Conservation (phyloP, 2,797 vertebrate species). For the Halcyon smyrnensis region DNA sequence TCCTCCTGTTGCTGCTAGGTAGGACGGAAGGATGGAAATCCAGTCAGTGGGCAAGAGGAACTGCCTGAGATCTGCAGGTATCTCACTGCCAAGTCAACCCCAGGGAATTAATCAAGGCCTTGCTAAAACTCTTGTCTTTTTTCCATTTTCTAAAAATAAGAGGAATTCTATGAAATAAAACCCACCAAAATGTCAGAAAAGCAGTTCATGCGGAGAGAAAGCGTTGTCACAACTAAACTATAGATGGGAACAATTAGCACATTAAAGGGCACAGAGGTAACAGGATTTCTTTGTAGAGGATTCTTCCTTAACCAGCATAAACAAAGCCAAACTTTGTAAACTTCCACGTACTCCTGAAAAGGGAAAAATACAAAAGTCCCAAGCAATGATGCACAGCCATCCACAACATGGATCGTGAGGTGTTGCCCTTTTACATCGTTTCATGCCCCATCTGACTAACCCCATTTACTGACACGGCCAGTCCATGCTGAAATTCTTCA, state of each 20-base stretch:
- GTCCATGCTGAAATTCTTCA: not conserved
- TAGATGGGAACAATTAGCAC: not conserved
- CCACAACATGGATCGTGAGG: not conserved
- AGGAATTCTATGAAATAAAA: not conserved
- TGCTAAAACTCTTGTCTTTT: not conserved
- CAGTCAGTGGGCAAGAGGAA: not conserved
- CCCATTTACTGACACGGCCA: not conserved
- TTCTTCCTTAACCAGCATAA: not conserved
- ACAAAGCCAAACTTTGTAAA: not conserved
- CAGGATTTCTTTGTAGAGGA: not conserved
- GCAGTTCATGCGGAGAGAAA: not conserved
- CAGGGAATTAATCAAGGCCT: not conserved
- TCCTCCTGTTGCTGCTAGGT: not conserved
- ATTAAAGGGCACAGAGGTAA: not conserved
- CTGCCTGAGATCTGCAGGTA: not conserved
- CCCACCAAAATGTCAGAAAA: not conserved
- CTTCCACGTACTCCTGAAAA: not conserved
- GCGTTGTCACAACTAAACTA: not conserved
- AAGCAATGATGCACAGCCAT: not conserved
- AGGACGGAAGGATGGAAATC: not conserved
- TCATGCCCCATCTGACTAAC: not conserved
- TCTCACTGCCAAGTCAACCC: not conserved
- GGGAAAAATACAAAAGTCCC: not conserved
- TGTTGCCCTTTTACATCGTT: not conserved
- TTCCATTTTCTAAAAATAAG: not conserved